A percentile compares a stretch with the other conserved stretches of the same genome.
These are phyloP conservation scores for Tethea ocularis DNA, from an alignment of 2,888 invertebrate genomes.

Conservation along the genomic window DNA sequence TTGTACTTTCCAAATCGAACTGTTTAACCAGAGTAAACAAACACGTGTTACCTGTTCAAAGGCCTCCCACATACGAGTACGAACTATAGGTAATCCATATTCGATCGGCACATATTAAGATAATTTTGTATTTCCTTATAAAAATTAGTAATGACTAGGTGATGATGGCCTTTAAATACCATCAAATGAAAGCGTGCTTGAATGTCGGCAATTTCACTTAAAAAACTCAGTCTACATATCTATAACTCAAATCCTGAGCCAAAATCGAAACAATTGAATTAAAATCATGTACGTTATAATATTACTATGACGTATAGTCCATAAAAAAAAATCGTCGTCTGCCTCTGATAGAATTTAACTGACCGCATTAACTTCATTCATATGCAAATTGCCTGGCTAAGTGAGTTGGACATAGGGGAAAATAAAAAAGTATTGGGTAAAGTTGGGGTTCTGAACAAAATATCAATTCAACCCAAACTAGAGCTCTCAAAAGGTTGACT, in stretches of 20 bases:
- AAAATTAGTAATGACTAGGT: slow-evolving; percentile 14
- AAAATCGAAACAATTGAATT: no score
- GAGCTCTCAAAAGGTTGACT: background rate
- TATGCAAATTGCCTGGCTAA: slow-evolving; percentile 7
- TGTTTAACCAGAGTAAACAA: background rate
- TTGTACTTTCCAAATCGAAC: slow-evolving; percentile 4
- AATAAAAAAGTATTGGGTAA: background rate
- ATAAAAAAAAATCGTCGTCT: background rate
- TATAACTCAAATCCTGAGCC: no score
- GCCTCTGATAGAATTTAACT: slow-evolving; percentile 7
- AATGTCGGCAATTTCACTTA: no score
- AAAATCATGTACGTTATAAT: no score
- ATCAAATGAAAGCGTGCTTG: no score
- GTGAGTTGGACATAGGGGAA: background rate
- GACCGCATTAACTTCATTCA: slow-evolving; percentile 10
- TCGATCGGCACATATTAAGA: background rate
- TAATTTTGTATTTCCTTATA: slow-evolving; percentile 10
- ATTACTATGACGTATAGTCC: no score
- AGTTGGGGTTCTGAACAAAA: background rate
- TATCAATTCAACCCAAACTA: background rate
- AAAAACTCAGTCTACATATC: background rate
- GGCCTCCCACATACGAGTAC: slow-evolving; percentile 17
- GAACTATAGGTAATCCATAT: slow-evolving; percentile 5
- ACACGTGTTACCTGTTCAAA: background rate
- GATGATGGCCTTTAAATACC: no score